phyloP scores from a whole-genome alignment of 2,797 vertebrate species.

The Protonibea diacanthus region DNA sequence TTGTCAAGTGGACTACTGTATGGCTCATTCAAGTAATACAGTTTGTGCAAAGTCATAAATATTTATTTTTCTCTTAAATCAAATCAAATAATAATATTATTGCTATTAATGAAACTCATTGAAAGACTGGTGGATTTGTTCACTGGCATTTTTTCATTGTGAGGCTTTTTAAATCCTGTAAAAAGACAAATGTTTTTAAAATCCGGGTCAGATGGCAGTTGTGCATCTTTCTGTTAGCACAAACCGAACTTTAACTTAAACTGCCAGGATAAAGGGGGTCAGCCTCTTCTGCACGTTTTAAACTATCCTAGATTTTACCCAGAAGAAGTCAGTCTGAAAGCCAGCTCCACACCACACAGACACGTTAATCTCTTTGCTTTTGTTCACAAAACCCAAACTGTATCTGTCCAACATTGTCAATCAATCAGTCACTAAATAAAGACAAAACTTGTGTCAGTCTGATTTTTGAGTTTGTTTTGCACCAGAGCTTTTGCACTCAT shows the following conservation, averaged over 20 bases:
- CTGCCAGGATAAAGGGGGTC: constrained; percentile 11
- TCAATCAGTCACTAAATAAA: constrained; percentile 72
- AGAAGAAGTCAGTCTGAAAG: not conserved
- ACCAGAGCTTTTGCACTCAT: not conserved
- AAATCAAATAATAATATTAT: constrained; percentile 4
- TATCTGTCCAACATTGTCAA: constrained; percentile 57
- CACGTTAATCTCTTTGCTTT: constrained; percentile 41
- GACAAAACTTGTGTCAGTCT: constrained; percentile 53
- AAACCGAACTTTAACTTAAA: constrained; percentile 7
- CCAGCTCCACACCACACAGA: not conserved
- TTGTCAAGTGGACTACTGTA: constrained; percentile 23
- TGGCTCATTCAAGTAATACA: constrained; percentile 22
- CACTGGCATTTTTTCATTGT: not conserved
- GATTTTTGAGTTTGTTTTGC: constrained; percentile 14
- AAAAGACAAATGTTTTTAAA: not conserved
- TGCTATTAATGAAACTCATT: not conserved
- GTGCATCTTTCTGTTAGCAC: constrained; percentile 5
- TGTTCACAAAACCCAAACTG: constrained; percentile 40
- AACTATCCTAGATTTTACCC: not conserved
- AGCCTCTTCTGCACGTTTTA: constrained; percentile 1
- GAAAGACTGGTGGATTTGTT: not conserved
- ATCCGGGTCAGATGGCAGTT: not conserved
- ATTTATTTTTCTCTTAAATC: constrained; percentile 44
- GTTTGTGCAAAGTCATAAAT: constrained; percentile 20
- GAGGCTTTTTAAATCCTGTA: not conserved